Evolutionary conservation across 2,888 invertebrate species (phyloP), one percentile per base, ranked within the genome.

Genomic region (Dicycla oo): DNA sequence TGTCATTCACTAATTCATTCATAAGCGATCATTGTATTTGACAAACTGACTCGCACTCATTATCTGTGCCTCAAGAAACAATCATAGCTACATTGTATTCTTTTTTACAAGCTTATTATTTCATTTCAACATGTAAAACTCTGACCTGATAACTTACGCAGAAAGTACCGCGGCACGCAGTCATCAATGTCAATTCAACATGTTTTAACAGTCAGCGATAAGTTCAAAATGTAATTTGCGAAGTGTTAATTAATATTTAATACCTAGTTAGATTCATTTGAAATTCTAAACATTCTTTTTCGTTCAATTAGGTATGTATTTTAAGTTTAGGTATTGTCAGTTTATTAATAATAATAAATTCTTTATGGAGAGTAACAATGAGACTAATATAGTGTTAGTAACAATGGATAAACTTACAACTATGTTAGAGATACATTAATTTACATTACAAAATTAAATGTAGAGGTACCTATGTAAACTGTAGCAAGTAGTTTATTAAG

Each of bases 1-100:
- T 95, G 95, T 95, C 96, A 96, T 95, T 95, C 95, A 95, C 88
- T 94, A 94, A 94, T 94, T 95, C 96, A 95, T 95, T 96, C 95
- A 95, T 94, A 93, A 93, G 91, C 89, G 88, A 94, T 93, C 91
- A 93, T 92, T 93, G 92, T 93, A 92, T 91, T 93, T 93, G 93
- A 93, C 93, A 92, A 94, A 93, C 91, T 89, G 89, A 89, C 87
- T 88, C 88, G 87, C 89, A 91, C 90, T 91, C 88, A 92, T 91
- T 93, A 92, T 89, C 87, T 87, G 75, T 79, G 65, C 70, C 75
- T 82, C 78, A 80, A 78, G 80, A 83, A 82, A 85, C 64, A 76
- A 73, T 70, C n/a, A 49, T 49, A 67, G 43, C 74, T 68, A 80
- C 69, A 84, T 71, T 82, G 70, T 84, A 72, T 65, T 64, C 43